Base-by-base conservation (phyloP, 2,113 vertebrate species). In the Hassar affinis region DNA sequence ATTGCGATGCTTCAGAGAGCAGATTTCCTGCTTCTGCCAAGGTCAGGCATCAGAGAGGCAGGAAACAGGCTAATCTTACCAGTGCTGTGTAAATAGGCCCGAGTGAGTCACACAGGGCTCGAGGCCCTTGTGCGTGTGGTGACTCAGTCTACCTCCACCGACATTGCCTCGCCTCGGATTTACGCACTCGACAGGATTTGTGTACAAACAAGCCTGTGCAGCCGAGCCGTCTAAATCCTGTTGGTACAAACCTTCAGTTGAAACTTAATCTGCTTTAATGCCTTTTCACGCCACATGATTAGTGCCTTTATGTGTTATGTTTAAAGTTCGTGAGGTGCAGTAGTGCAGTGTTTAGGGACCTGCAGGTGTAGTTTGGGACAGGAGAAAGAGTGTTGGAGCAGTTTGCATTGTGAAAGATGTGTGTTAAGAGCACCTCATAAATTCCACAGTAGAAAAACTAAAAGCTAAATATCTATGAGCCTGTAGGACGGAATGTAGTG, bases 31-130 rank as follows among this genome's bases (percentile, higher is more conserved):
- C 76, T 42, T 18, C 81, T n/a, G 71, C 52, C 72, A 51, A 75
- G 27, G 71, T 79, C 85, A 54, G 76, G 22, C 18, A 12, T n/a
- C 68, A 80, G 78, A 71, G 79, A 56, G 77, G 64, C 87, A 85
- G 87, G 89, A 88, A 90, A 76, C 47, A 47, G 30, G 83, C 76
- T 89, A 86, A 89, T 88, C 86, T 86, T 82, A 59, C 86, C 68
- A 22, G 59, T 76, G 74, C 42, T 62, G 72, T 76, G 64, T 88
- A 86, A 90, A 87, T 83, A 86, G 62, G 81, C 80, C 78, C 3
- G 61, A 75, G 81, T 89, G 84, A 90, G 72, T 89, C 88, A 89
- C 47, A 59, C 68, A 59, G 64, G 27, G 20, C 49, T 82, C 38
- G 25, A 64, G n/a, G 77, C 42, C 33, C 69, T 84, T 85, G 56